Base-by-base conservation (phyloP, 2,888 invertebrate genomes). In the Leucophenga maculata region DNA sequence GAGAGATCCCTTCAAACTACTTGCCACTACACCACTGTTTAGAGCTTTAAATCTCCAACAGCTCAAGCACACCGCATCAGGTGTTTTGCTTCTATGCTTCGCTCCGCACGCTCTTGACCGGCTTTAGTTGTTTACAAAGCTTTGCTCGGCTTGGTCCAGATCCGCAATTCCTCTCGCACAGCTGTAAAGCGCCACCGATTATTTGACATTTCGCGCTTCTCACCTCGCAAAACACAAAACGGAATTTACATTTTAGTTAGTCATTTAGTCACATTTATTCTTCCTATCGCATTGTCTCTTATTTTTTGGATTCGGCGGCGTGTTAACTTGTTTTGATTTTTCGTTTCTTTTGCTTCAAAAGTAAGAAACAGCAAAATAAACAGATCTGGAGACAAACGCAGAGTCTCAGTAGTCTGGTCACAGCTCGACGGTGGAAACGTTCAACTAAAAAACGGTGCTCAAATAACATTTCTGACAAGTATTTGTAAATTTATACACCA, bases 221-320 rank as follows among this genome's bases (percentile, higher is more conserved):
- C 32, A 8, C 6, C 50, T n/a, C 50, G 50, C 14, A 50, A 39
- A 39, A 39, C 8, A 13, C 50, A 50, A 50, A 50, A 50, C 50
- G 50, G 50, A 50, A 50, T 50, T 50, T 50, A 18, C 16, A 16
- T 50, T 50, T 50, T 13, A 50, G n/a, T 50, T 50, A 50, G 50
- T 50, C 50, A 50, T 50, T 4, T 4, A 16, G 6, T 50, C 18
- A 50, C 1, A n/a, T 50, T 50, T 50, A 39, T 39, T 39, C 39
- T 39, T 39, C 11, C 1, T 39, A 39, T 39, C 26, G 26, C 39
- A 8, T 8, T 50, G 13, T 50, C 18, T 4, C 50, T 50, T 16
- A 6, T 16, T 50, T 16, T 8, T n/a, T 2, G 6, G n/a, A n/a
- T 18, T 50, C 13, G 50, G n/a, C 50, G n/a, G n/a, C n/a, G n/a